Evolutionary conservation across 2,113 vertebrate genomes (phyloP), one percentile per base, ranked within the genome.

Genomic region (Xiphophorus hellerii): DNA sequence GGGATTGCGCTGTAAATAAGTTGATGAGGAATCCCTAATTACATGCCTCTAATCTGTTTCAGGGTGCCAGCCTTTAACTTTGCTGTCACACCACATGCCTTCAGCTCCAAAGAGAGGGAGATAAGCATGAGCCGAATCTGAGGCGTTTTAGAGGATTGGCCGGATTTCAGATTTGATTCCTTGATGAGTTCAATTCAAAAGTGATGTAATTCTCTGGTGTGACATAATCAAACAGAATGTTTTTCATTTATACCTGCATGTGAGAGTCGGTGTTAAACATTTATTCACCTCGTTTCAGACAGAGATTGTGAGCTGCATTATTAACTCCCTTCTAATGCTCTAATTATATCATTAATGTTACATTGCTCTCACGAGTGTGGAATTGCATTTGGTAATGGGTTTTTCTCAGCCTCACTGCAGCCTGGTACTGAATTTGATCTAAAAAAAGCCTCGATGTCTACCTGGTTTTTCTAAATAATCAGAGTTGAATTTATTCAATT

Each of bases 1-100:
- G 88, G 89, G 91, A 93, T 94, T 94, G 92, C 71, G 30, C 74
- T 92, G 92, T 92, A 94, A 96, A 95, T 96, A 93, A 93, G 93
- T 93, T 95, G 93, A 96, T 96, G 94, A 93, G 84, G 94, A 94
- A 94, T 95, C 94, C 93, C 90, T 93, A 94, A 95, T 95, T 95
- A 93, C 88, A 90, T 80, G 72, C 65, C 87, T 82, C 88, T 95
- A 95, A 95, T 95, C 94, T 93, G 91, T 93, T 83, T 91, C 80
- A 79, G 76, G 92, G 80, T 91, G 83, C 91, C 89, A 72, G 90
- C 90, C 93, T 92, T 92, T 93, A 94, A 42, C 39, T 48, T 48
- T 48, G 84, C 73, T 82, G 86, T 90, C 71, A 71, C 69, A 51
- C 88, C 91, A 92, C 80, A 78, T 86, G 92, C 84, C 87, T 78